These are phyloP conservation scores for Heterohyrax brucei DNA, from an alignment of 2,797 vertebrate genomes.

Conservation along the genomic window DNA sequence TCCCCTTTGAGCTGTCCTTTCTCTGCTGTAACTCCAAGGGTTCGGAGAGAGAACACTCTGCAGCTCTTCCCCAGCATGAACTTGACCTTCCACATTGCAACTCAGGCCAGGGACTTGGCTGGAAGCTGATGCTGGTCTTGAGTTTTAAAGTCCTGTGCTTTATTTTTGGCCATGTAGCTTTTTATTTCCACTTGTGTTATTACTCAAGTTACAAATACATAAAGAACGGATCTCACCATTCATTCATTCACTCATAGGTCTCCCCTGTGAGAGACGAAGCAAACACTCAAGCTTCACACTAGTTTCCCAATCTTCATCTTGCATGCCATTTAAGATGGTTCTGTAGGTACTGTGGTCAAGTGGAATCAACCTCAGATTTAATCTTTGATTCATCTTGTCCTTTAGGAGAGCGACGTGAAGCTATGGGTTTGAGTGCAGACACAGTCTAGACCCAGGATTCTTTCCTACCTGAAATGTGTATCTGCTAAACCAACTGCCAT, in stretches of 20 bases:
- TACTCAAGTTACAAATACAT: not conserved
- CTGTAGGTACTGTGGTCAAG: rapidly evolving
- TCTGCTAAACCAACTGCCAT: not conserved
- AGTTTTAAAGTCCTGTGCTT: constrained; percentile 86
- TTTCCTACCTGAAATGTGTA: not conserved
- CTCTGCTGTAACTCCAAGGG: not conserved
- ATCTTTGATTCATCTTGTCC: not conserved
- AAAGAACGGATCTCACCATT: not conserved
- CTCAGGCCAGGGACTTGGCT: constrained; percentile 75
- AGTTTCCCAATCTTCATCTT: not conserved
- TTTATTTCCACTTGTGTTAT: not conserved
- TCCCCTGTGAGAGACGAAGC: not conserved
- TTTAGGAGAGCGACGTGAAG: not conserved
- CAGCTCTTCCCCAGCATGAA: constrained; percentile 55
- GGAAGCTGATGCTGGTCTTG: constrained; percentile 70
- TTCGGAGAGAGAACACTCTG: constrained; percentile 75
- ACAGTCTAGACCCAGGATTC: not conserved
- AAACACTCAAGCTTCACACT: rapidly evolving
- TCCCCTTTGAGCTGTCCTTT: constrained; percentile 25
- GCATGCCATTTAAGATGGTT: not conserved
- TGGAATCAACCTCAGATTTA: not conserved
- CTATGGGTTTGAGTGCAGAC: not conserved
- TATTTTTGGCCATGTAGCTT: constrained; percentile 65
- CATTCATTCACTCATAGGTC: not conserved
- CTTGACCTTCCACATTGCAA: constrained; percentile 63